phyloP scores from a whole-genome alignment of 2,797 vertebrate species.

The Ataeniobius toweri region DNA sequence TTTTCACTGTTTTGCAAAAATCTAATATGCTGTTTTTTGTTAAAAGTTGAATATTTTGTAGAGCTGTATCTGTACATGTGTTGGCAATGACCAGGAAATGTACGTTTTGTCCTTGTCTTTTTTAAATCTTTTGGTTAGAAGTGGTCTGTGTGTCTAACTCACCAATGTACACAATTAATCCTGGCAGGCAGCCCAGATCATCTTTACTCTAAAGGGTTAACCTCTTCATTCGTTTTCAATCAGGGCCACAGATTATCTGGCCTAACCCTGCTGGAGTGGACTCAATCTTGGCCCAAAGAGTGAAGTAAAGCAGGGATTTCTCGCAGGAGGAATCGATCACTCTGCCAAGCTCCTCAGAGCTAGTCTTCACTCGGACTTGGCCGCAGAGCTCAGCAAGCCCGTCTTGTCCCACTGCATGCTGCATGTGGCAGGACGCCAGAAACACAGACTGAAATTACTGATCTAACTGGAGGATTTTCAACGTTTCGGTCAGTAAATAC shows the following conservation, averaged over 20 bases:
- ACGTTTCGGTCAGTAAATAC: conserved; percentile 15
- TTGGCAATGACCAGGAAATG: background rate
- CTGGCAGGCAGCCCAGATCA: conserved; percentile 60
- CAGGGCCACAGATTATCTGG: conserved; percentile 78
- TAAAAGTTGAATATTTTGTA: conserved; percentile 25
- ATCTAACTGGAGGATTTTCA: conserved; percentile 33
- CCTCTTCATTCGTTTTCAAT: conserved; percentile 81
- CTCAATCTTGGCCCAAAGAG: conserved; percentile 77
- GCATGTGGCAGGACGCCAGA: conserved; percentile 61
- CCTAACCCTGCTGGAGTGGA: conserved; percentile 75
- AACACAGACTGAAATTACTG: conserved; percentile 42
- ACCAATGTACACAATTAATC: conserved; percentile 56
- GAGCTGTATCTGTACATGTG: background rate
- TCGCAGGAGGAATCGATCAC: conserved; percentile 79
- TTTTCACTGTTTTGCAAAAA: conserved; percentile 32
- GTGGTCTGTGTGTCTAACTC: conserved; percentile 21
- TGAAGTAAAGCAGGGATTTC: conserved; percentile 79
- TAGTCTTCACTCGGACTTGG: conserved; percentile 62
- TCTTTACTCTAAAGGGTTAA: conserved; percentile 70
- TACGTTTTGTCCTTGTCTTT: background rate
- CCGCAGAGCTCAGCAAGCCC: conserved; percentile 36
- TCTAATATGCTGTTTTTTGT: conserved; percentile 17
- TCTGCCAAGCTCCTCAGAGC: conserved; percentile 72
- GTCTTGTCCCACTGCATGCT: conserved; percentile 56
- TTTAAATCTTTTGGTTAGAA: conserved; percentile 14